Percentiles rank a stretch among this genome's conserved stretches.
phyloP scores from a whole-genome alignment of 37 sponge, comb jelly and placozoan genomes.

The Spongia lamella region DNA sequence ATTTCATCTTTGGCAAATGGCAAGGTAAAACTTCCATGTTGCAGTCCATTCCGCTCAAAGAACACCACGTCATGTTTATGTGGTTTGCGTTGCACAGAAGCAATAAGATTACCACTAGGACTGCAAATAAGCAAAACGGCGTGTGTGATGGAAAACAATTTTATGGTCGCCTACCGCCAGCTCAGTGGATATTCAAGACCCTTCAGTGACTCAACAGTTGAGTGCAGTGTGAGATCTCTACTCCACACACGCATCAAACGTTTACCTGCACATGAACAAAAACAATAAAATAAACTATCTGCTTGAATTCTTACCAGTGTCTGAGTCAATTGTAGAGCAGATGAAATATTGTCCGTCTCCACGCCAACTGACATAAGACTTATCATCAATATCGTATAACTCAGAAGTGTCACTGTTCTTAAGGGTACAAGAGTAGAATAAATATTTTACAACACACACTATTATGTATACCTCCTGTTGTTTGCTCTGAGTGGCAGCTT shows the following conservation, averaged over 20 bases:
- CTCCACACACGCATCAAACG: constrained; percentile 83
- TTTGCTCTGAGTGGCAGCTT: constrained; percentile 34
- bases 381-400: constrained; percentile 69
- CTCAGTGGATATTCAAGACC: constrained; percentile 79
- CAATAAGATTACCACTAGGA: constrained; percentile 89
- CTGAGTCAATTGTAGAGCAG: constrained; percentile 56
- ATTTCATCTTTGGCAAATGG: constrained; percentile 35
- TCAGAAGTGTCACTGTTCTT: constrained; percentile 3
- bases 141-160: background rate
- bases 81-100: constrained; percentile 72
- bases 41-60: constrained; percentile 93
- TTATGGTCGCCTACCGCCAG: constrained; percentile 65
- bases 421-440: background rate
- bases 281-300: background rate
- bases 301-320: constrained; percentile 42
- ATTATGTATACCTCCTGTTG: constrained; percentile 20
- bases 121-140: constrained; percentile 31
- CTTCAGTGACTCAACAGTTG: constrained; percentile 78
- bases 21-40: constrained; percentile 91
- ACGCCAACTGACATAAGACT: constrained; percentile 81
- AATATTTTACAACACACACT: background rate
- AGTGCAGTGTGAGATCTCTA: constrained; percentile 77
- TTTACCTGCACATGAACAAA: constrained; percentile 5
- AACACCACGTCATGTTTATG: constrained; percentile 85
- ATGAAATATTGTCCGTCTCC: constrained; percentile 98